Evolutionary conservation across 2,888 invertebrate species (phyloP).

Genomic region (Hermaeophaga mercurialis): DNA sequence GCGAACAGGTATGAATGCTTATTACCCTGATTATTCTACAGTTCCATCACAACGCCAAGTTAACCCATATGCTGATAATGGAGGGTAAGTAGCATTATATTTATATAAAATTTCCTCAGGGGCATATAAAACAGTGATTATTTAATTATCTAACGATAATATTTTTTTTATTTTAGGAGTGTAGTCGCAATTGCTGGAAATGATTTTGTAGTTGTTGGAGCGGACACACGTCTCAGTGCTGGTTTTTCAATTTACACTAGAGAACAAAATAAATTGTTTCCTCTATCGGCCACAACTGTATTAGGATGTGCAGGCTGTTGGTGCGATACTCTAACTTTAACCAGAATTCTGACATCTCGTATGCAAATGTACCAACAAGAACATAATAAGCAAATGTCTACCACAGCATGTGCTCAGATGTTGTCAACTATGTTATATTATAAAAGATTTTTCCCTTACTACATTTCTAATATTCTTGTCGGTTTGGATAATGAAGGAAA

Average conservation of each 20-base stretch:
- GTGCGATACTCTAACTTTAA: slow-evolving; percentile 94
- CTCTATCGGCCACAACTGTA: slow-evolving; percentile 80
- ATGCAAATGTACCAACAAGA: slow-evolving; percentile 96
- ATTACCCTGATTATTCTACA: slow-evolving; percentile 51
- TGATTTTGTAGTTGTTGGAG: slow-evolving; percentile 92
- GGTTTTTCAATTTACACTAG: slow-evolving; percentile 91
- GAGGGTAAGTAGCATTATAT: slow-evolving; percentile 65
- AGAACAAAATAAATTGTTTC: slow-evolving; percentile 85
- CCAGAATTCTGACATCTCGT: slow-evolving; percentile 79
- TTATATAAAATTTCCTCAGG: background rate
- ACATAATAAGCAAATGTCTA: slow-evolving; percentile 90
- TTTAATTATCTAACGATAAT: background rate
- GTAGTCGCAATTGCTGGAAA: slow-evolving; percentile 95
- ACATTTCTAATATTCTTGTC: slow-evolving; percentile 91
- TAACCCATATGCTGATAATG: slow-evolving; percentile 76
- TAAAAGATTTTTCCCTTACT: slow-evolving; percentile 98
- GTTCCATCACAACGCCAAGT: slow-evolving; percentile 60
- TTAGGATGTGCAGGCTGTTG: slow-evolving; percentile 97
- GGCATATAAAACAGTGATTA: background rate
- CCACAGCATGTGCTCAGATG: slow-evolving; percentile 94
- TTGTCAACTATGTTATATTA: slow-evolving; percentile 94
- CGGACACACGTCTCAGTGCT: slow-evolving; percentile 90
- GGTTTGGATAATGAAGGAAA: slow-evolving; percentile 92
- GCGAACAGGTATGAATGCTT: slow-evolving; percentile 34
- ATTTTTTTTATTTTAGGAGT: slow-evolving; percentile 67